Conservation (phyloP, 2,888 invertebrate species). For the Stenichneumon culpator region DNA sequence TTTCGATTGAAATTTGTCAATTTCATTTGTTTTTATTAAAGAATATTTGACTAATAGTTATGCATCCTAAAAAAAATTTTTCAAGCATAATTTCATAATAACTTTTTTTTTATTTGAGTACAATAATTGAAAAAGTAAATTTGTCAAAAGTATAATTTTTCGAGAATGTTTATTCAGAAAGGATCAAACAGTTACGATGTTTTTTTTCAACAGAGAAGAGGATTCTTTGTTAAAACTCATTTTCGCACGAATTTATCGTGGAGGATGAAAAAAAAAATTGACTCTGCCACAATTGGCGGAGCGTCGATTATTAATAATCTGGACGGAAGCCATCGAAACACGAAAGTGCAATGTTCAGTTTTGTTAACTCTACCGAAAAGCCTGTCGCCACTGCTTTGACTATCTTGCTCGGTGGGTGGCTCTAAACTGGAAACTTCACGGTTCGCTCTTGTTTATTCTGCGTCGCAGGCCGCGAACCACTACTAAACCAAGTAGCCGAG, state of each 20-base stretch:
- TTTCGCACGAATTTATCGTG: background rate
- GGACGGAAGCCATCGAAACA: background rate
- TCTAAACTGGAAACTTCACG: conserved; percentile 63
- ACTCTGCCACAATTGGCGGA: background rate
- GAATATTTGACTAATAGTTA: background rate
- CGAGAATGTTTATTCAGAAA: background rate
- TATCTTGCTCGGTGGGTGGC: conserved; percentile 62
- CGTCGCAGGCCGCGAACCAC: conserved; percentile 37
- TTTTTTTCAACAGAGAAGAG: too few species aligned
- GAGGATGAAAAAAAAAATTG: background rate
- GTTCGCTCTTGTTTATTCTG: conserved; percentile 65
- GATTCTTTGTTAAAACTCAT: background rate
- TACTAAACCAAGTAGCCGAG: conserved; percentile 38
- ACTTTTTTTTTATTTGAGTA: background rate
- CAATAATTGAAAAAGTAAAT: background rate
- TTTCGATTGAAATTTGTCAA: background rate
- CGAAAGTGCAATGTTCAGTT: conserved; percentile 5
- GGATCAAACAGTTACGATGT: too few species aligned
- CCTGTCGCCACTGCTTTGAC: conserved; percentile 18
- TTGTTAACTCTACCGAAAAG: background rate
- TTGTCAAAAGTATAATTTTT: background rate
- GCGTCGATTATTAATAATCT: conserved; percentile 18
- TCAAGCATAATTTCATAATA: background rate
- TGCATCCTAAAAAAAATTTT: background rate
- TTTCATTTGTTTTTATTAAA: background rate